Conservation (phyloP, 64 coral and sea anemone genomes). For the Catalaphyllia jardinei region DNA sequence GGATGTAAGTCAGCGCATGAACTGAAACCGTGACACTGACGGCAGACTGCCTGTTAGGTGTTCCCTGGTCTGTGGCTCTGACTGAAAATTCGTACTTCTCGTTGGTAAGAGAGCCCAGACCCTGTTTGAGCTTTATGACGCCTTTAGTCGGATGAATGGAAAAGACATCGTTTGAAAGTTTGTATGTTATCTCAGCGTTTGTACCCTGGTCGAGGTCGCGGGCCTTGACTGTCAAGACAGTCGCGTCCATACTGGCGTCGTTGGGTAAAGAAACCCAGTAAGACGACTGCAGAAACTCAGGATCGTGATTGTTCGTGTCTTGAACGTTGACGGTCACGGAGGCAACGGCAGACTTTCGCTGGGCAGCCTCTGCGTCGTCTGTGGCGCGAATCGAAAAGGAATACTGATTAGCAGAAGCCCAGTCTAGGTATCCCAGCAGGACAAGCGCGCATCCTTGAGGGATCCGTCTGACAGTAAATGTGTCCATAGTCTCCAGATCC, state of each 20-base stretch:
- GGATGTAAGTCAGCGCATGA: slow-evolving; percentile 38
- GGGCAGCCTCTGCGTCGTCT: slow-evolving; percentile 26
- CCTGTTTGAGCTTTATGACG: slow-evolving; percentile 29
- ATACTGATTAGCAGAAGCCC: slow-evolving; percentile 36
- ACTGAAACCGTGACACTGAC: slow-evolving; percentile 45
- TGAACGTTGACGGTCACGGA: slow-evolving; percentile 36
- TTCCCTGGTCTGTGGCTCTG: slow-evolving; percentile 38
- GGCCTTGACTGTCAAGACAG: slow-evolving; percentile 51
- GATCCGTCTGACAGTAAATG: slow-evolving; percentile 37
- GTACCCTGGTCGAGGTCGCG: slow-evolving; percentile 47
- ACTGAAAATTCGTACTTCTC: slow-evolving; percentile 61
- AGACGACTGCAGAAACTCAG: slow-evolving; percentile 63
- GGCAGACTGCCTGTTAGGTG: slow-evolving; percentile 32
- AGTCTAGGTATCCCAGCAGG: slow-evolving; percentile 42
- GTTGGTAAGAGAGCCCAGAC: not conserved
- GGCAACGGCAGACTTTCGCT: slow-evolving; percentile 33
- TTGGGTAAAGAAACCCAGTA: slow-evolving; percentile 67
- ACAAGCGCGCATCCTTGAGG: slow-evolving; percentile 56
- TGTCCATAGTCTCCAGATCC: slow-evolving; percentile 67
- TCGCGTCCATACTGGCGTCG: slow-evolving; percentile 29
- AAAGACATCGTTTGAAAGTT: slow-evolving; percentile 50
- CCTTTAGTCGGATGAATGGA: slow-evolving; percentile 29
- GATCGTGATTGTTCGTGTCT: slow-evolving; percentile 71
- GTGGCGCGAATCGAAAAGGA: slow-evolving; percentile 58
- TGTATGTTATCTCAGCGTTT: slow-evolving; percentile 62